Evolutionary conservation across 2,888 invertebrate genomes (phyloP), one percentile per base, ranked within the genome.

Genomic region (Stenchaetothrips biformis): DNA sequence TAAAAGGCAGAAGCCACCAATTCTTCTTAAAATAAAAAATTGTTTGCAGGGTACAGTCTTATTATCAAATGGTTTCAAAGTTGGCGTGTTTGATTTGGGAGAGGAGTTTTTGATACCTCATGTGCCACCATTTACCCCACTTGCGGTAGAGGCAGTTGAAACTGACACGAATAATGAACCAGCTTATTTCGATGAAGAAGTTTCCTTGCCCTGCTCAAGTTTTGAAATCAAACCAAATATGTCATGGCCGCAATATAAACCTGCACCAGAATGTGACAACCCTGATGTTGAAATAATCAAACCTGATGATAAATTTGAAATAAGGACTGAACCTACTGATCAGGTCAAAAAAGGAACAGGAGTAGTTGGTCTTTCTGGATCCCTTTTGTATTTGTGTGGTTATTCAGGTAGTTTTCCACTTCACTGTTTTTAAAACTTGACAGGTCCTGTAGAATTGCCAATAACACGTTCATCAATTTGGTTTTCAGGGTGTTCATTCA

Each of bases 321-420:
- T 9, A 13, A 18, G 59, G 53, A 0, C 8, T 53, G 53, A 11
- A 53, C 53, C 13, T 18, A 7, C 4, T 53, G 53, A 18, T 13
- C 18, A 78, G 16, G 27, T 9, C 13, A 77, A 77, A 47, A 67
- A 67, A n/a, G 18, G 16, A 53, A 53, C 59, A 18, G 80, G 78
- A 25, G 48, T n/a, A 13, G 62, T 78, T 47, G 80, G 78, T 25
- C 53, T 79, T 16, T 74, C 79, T 59, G 79, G 77, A 9, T 74
- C 79, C 37, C 49, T 48, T 74, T 85, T 92, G 7, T 91, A 88
- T 83, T 87, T 86, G 77, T 91, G 92, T 84, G 89, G 88, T 0
- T 86, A 87, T 81, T 83, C 84, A 6, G 67, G 67, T 74, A 25
- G 18, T 16, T 59, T 18, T 59, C 13, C 13, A 6, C 37, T 37